These are phyloP conservation scores for Chaetodon trifasciatus DNA, from an alignment of 2,797 vertebrate species.

Conservation along the genomic window DNA sequence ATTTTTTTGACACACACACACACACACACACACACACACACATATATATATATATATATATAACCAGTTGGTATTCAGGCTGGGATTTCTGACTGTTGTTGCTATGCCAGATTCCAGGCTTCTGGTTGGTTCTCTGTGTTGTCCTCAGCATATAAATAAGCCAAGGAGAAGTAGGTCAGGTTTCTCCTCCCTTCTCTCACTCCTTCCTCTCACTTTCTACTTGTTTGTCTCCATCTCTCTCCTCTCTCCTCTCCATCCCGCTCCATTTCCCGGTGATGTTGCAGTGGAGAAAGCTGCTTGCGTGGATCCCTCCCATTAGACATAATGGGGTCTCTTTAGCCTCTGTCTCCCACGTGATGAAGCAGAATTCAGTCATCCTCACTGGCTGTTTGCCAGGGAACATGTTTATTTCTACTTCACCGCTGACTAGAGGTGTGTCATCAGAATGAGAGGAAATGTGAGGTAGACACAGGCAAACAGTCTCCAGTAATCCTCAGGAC, in stretches of 20 bases:
- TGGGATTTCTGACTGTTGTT: slow-evolving; percentile 44
- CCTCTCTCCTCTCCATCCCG: background rate
- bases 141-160: slow-evolving; percentile 75
- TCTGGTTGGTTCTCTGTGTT: slow-evolving; percentile 53
- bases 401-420: background rate
- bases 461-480: background rate
- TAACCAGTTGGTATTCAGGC: slow-evolving; percentile 17
- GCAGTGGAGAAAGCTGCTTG: slow-evolving; percentile 31
- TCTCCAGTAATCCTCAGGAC: background rate
- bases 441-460: background rate
- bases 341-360: slow-evolving; percentile 36
- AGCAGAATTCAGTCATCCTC: slow-evolving; percentile 21
- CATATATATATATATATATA: too few species aligned
- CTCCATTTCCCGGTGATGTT: slow-evolving; percentile 35
- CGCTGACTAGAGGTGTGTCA: background rate
- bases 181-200: slow-evolving; percentile 58
- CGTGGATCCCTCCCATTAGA: slow-evolving; percentile 47
- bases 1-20: too few species aligned
- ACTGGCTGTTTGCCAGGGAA: background rate
- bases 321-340: slow-evolving; percentile 45
- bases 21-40: too few species aligned
- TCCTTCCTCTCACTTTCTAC: slow-evolving; percentile 31
- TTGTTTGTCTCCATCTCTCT: slow-evolving; percentile 18
- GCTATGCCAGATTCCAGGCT: slow-evolving; percentile 55
- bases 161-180: slow-evolving; percentile 78